Evolutionary conservation across 2,888 invertebrate genomes (phyloP).

Genomic region (Orthonychiurus folsomi): DNA sequence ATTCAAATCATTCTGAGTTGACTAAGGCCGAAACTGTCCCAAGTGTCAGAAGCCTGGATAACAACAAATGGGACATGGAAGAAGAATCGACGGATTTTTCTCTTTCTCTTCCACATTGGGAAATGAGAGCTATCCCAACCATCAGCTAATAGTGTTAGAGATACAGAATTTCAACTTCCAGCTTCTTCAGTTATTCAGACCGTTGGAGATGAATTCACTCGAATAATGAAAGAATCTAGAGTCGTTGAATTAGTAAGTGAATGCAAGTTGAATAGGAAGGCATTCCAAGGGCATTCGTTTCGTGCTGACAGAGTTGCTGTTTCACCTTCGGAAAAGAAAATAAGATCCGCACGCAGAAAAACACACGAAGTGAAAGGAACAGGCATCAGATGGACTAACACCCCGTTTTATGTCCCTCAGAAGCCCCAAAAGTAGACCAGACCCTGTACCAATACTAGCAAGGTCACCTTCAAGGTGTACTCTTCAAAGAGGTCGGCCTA

Average conservation of each 20-base stretch:
- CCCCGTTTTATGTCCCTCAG: constrained; percentile 21
- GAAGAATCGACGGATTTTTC: no score
- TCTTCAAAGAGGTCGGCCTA: constrained; percentile 50
- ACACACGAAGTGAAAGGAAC: neutral
- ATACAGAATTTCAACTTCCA: no score
- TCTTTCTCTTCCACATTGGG: no score
- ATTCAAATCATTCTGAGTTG: no score
- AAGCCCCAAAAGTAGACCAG: constrained; percentile 15
- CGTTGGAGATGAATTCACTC: neutral
- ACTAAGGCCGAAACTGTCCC: no score
- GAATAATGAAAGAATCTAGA: neutral
- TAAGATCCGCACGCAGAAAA: constrained; percentile 1
- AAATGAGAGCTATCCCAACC: no score
- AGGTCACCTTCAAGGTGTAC: constrained; percentile 28
- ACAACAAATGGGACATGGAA: no score
- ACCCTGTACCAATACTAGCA: constrained; percentile 1
- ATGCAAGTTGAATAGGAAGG: neutral
- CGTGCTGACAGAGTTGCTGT: neutral
- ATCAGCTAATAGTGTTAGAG: no score
- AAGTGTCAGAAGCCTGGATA: no score
- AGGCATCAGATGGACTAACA: constrained; percentile 13
- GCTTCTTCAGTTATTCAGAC: no score
- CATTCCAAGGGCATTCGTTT: neutral
- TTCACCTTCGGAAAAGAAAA: constrained; percentile 23
- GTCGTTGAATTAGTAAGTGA: neutral